Base-by-base conservation (phyloP, 2,797 vertebrate species). In the Urophycis tenuis region DNA sequence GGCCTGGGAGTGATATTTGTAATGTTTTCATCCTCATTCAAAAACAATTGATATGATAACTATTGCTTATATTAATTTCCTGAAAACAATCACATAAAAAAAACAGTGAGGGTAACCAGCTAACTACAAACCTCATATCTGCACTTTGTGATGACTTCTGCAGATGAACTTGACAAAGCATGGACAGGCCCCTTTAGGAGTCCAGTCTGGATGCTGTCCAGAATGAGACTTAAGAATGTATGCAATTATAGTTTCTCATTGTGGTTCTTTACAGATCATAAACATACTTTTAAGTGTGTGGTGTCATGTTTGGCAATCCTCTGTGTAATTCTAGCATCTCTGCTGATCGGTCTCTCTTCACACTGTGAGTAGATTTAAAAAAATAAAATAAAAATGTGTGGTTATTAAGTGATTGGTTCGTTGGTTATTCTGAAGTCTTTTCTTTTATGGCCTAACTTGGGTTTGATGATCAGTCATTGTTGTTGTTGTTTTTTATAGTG, bases 301-400 rank as follows among this genome's bases (percentile, higher is more conserved):
- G 69, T 74, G 35, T 39, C 80, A 35, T 80, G 64, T 80, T 83
- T 91, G 74, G 86, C 83, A 14, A 70, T 73, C 17, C 19, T 87
- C 5, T 86, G 85, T 74, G 69, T 83, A 31, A 10, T 90, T 60
- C 75, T 91, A 73, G 22, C 87, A 3, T 41, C 30, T 25, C 82
- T 1, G 11, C 31, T 89, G 41, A 72, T 81, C 15, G 83, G 31
- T n/a, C 0, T 85, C 17, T 0, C 0, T 22, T 29, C 86, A 53
- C 75, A 72, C 36, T 0, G 91, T 93, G 75, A 91, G 91, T 88
- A 80, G n/a, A n/a, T n/a, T n/a, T n/a, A n/a, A n/a, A n/a, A n/a
- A n/a, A n/a, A n/a, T n/a, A n/a, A n/a, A n/a, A 11, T 67, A 29
- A 67, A 67, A 67, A 6, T 22, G n/a, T 8, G 64, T 5, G 10